Conservation (phyloP, 1,140 invertebrate genomes). For the Wasmannia auropunctata region DNA sequence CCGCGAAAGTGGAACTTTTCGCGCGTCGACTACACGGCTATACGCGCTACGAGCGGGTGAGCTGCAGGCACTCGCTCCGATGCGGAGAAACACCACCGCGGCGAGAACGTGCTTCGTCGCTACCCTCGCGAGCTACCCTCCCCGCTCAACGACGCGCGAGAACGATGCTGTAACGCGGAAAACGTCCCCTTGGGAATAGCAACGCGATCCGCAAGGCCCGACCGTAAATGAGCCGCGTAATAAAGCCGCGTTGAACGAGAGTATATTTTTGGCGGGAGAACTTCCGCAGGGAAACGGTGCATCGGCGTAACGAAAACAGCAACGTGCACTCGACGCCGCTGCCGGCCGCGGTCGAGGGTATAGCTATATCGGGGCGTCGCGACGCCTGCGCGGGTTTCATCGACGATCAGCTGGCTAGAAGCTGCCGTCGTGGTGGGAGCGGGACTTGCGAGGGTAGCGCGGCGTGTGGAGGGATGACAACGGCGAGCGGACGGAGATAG, state of each 20-base stretch:
- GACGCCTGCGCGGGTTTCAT: slow-evolving; percentile 82
- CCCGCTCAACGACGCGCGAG: neutral
- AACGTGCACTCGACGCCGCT: neutral
- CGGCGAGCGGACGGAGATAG: neutral
- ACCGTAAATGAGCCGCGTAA: slow-evolving; percentile 8
- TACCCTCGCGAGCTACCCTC: neutral
- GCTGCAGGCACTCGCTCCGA: neutral
- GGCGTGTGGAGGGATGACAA: neutral
- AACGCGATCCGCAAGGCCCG: neutral
- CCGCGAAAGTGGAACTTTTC: neutral
- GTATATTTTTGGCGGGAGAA: slow-evolving; percentile 18
- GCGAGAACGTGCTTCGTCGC: neutral
- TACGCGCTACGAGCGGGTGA: neutral
- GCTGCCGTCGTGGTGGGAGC: slow-evolving; percentile 12
- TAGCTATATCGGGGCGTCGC: slow-evolving; percentile 67
- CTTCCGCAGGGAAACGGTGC: neutral
- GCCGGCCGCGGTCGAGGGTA: slow-evolving; percentile 37
- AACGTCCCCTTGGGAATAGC: neutral
- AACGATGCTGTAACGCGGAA: neutral
- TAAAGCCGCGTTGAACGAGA: neutral
- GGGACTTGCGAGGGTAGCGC: neutral
- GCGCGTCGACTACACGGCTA: neutral
- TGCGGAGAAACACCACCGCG: neutral
- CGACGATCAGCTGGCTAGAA: slow-evolving; percentile 83
- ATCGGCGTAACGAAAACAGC: neutral